Evolutionary conservation across 2,888 invertebrate genomes (phyloP).

Genomic region (Eilema griseolum): DNA sequence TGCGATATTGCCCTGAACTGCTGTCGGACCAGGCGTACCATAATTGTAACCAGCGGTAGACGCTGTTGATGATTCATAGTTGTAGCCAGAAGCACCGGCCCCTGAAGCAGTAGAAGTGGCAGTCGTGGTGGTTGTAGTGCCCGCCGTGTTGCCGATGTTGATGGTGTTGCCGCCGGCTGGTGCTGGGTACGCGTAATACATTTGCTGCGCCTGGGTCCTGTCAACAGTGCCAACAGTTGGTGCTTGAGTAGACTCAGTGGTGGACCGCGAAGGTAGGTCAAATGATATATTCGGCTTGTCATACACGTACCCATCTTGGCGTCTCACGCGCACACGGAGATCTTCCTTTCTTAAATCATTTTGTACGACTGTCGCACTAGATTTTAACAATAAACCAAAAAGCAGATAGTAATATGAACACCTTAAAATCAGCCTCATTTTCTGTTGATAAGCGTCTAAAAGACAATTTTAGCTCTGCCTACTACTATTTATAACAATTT

Average conservation of each 20-base stretch:
- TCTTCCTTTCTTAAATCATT: conserved; percentile 18
- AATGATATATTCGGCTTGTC: conserved; percentile 77
- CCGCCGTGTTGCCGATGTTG: conserved; percentile 61
- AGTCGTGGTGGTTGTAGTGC: conserved; percentile 38
- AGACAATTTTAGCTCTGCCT: conserved; percentile 58
- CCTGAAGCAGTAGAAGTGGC: conserved; percentile 16
- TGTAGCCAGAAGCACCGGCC: conserved; percentile 32
- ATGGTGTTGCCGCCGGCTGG: conserved; percentile 61
- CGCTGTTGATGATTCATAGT: conserved; percentile 35
- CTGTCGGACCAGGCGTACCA: conserved; percentile 34
- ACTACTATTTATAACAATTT: conserved; percentile 71
- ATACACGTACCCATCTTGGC: conserved; percentile 82
- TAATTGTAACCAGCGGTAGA: conserved; percentile 58
- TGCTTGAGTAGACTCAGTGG: conserved; percentile 69
- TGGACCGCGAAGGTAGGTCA: conserved; percentile 69
- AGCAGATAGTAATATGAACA: conserved; percentile 52
- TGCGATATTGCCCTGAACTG: conserved; percentile 21
- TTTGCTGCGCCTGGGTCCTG: conserved; percentile 76
- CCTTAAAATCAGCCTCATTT: conserved; percentile 58
- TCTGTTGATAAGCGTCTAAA: conserved; percentile 47
- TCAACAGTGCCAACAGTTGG: conserved; percentile 75
- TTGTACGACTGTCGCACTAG: conserved; percentile 29
- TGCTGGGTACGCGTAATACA: conserved; percentile 80
- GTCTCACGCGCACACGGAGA: conserved; percentile 61
- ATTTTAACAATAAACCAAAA: conserved; percentile 47